Conservation (phyloP, 2,888 invertebrate genomes). For the Cerastis rubricosa region DNA sequence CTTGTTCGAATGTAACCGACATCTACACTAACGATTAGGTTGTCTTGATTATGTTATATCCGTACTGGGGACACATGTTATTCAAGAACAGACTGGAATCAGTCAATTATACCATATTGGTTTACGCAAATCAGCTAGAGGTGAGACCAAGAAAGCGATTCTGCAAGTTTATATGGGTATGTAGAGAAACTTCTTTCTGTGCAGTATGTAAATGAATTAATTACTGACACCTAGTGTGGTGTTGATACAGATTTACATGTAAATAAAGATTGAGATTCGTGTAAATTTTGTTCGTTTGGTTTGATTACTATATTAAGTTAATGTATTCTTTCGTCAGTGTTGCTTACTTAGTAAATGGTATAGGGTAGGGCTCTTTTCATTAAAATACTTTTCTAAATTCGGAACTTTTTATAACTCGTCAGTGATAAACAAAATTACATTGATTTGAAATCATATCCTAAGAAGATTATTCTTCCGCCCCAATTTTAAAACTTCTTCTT, state of each 20-base stretch:
- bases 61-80: slow-evolving; percentile 55
- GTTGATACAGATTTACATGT: slow-evolving; percentile 46
- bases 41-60: slow-evolving; percentile 64
- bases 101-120: slow-evolving; percentile 61
- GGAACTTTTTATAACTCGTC: neutral
- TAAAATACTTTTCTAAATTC: neutral
- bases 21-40: slow-evolving; percentile 60
- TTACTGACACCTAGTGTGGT: slow-evolving; percentile 57
- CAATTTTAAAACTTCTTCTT: neutral
- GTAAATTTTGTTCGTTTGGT: slow-evolving; percentile 26
- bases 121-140: slow-evolving; percentile 43
- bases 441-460: neutral
- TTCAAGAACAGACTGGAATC: slow-evolving; percentile 42
- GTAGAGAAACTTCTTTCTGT: slow-evolving; percentile 39
- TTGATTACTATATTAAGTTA: slow-evolving; percentile 43
- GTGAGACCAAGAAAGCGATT: slow-evolving; percentile 47
- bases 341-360: neutral
- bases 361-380: slow-evolving; percentile 23
- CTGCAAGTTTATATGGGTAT: slow-evolving; percentile 23
- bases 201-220: slow-evolving; percentile 63
- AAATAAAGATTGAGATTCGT: slow-evolving; percentile 44
- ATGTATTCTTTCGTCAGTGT: slow-evolving; percentile 25
- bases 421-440: neutral
- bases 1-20: slow-evolving; percentile 15
- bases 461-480: neutral